Evolutionary conservation across 2,888 invertebrate species (phyloP), one percentile per base, ranked within the genome.

Genomic region (Dolomedes plantarius): DNA sequence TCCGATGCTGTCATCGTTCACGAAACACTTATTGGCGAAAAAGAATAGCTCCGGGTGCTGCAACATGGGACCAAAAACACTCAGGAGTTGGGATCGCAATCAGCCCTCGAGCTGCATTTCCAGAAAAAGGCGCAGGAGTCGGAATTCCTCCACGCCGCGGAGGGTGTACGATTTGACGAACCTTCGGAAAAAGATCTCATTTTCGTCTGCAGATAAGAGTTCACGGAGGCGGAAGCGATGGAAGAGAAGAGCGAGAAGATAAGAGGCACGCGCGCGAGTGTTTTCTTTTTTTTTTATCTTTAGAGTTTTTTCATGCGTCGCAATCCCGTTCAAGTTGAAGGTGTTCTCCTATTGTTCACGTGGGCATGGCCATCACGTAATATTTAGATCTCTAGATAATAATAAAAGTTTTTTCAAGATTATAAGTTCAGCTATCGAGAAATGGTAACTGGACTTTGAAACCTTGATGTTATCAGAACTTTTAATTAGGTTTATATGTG

Each of bases 81-180:
- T 62, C 27, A 27, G 28, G 28, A n/a, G 16, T 62, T 28, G 28
- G 27, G 62, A 27, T 27, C 27, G 62, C 62, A 28, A 9, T 62
- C 28, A 62, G 28, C 62, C 62, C 28, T 28, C 6, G 27, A 62
- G 62, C 27, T 0, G 0, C 11, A 41, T 41, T 13, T n/a, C n/a
- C 41, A 41, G 23, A 62, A 27, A 0, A 62, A 31, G 68, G 68
- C 23, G 68, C 68, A 31, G 68, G 62, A 9, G 62, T 23, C n/a
- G 19, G 50, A 78, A 78, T 78, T 78, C 78, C 56, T 78, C 11
- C 72, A 71, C 56, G 69, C 41, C 64, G 69, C 5, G 28, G 41
- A 65, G 16, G 50, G 67, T n/a, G n/a, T n/a, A n/a, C n/a, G 46
- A 11, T 46, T 16, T 11, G 36, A 11, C 6, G 36, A 36, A 36